phyloP scores from a whole-genome alignment of 2,113 vertebrate genomes.

The Dendropsophus ebraccatus region DNA sequence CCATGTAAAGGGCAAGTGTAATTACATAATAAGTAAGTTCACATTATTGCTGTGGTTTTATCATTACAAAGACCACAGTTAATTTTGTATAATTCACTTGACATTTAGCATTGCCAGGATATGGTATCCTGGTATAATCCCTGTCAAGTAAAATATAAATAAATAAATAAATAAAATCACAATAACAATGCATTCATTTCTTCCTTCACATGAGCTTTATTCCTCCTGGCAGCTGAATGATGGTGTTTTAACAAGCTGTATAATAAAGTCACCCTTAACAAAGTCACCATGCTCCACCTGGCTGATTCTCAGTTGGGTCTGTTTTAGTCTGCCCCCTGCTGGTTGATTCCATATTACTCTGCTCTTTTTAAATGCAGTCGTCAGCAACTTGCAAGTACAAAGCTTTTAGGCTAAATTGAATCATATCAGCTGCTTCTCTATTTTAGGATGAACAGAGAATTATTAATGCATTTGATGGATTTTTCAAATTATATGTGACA shows the following conservation, averaged over 20 bases:
- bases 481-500: background rate
- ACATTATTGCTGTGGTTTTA: background rate
- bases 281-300: background rate
- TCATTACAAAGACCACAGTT: background rate
- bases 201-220: conserved; percentile 15
- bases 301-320: background rate
- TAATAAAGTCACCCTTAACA: background rate
- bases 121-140: background rate
- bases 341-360: background rate
- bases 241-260: background rate
- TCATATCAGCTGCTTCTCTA: background rate
- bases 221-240: background rate
- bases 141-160: background rate
- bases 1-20: background rate
- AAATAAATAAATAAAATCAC: background rate
- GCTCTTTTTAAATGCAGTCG: background rate
- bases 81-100: background rate
- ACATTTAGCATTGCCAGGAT: background rate
- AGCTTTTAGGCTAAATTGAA: too few relatives aligned
- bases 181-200: conserved; percentile 13
- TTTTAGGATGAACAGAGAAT: background rate
- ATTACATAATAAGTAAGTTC: conserved; percentile 1
- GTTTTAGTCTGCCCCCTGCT: conserved; percentile 12
- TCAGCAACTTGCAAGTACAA: background rate
- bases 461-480: background rate